A percentile compares a stretch with the other conserved stretches of the same genome.
Conservation (phyloP, 1,140 invertebrate species). For the Gryon sp. region DNA sequence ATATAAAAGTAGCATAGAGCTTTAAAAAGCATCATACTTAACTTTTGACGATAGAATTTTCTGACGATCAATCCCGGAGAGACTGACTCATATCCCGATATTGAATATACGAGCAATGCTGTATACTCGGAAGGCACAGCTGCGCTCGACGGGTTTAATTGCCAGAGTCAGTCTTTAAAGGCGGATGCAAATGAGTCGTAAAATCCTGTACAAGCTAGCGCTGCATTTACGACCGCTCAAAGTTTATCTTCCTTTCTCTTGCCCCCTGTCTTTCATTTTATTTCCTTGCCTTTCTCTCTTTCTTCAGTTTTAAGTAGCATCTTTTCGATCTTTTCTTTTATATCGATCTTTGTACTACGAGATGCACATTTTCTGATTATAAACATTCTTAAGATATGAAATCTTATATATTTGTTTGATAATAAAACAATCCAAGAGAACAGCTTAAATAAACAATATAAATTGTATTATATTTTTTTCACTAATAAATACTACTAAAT, state of each 20-base stretch:
- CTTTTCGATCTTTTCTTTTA: too few species aligned
- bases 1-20: constrained; percentile 33
- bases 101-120: constrained; percentile 61
- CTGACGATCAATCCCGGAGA: constrained; percentile 61
- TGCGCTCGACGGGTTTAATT: constrained; percentile 74
- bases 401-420: too few species aligned
- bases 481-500: too few species aligned
- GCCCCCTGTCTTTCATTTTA: neutral
- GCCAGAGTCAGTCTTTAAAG: constrained; percentile 75
- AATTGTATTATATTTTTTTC: too few species aligned
- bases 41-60: constrained; percentile 56
- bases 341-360: too few species aligned
- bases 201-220: constrained; percentile 69
- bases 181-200: constrained; percentile 77
- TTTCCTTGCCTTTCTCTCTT: constrained; percentile 7
- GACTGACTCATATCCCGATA: constrained; percentile 63
- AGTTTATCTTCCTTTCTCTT: constrained; percentile 51
- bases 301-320: too few species aligned
- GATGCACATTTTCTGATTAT: too few species aligned
- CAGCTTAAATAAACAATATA: too few species aligned
- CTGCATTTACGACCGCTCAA: constrained; percentile 76
- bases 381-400: too few species aligned
- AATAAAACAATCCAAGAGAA: too few species aligned
- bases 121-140: constrained; percentile 61
- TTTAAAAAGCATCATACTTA: constrained; percentile 47